Base-by-base conservation (phyloP, 2,113 vertebrate genomes). In the Charina bottae region DNA sequence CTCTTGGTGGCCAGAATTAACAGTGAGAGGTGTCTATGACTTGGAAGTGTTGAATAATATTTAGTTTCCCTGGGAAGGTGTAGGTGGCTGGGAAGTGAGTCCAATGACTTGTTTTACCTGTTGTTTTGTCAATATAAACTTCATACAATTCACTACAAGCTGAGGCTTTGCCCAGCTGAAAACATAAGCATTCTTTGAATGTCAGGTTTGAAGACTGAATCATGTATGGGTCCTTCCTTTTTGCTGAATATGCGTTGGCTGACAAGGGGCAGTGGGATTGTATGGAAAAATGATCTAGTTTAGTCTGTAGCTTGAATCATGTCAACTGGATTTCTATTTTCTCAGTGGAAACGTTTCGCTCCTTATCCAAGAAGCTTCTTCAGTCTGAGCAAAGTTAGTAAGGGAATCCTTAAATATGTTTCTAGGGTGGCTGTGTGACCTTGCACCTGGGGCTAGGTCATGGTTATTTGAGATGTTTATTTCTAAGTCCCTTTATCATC, bases 91-190 rank as follows among this genome's bases (percentile, higher is more conserved):
- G 95, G 93, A n/a, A n/a, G 94, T 90, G 93, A 90, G 37, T 93
- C 93, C 94, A 94, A 93, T 95, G 93, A 88, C 94, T 42, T 92
- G 94, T 93, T 85, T 93, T 96, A 90, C 93, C 93, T 96, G 94
- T 95, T 90, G 11, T 96, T 97, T 97, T 96, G 93, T 97, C 96
- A 96, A 96, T 97, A 97, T 95, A 95, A 89, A 92, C 92, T 95
- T 95, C 96, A 92, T 0, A 83, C 96, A 97, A 97, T 94, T 90
- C 93, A 90, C 94, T 96, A 97, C 95, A 94, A 94, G 94, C 94
- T 94, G 93, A 93, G 93, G 33, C 91, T 95, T 95, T 97, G 96
- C 95, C 96, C 97, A 95, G 92, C 23, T 8, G 92, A 93, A 94
- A 95, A 94, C 92, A 97, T 17, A 10, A 96, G 91, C 94, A 95